These are phyloP conservation scores for Poecile montanus DNA, from an alignment of 2,797 vertebrate genomes.

Conservation along the genomic window DNA sequence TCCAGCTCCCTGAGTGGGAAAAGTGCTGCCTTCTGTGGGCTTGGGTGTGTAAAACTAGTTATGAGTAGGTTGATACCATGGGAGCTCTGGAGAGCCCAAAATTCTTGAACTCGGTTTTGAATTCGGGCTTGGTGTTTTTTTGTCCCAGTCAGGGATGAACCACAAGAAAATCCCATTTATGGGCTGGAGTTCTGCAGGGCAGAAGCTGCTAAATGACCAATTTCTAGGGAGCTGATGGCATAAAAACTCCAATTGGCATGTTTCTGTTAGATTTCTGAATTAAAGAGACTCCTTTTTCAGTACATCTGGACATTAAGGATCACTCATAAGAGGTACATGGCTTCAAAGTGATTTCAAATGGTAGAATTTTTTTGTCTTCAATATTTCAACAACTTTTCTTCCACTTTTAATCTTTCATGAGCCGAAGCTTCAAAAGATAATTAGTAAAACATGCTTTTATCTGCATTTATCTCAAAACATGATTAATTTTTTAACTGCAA, in stretches of 20 bases:
- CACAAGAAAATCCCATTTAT: background rate
- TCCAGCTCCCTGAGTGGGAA: background rate
- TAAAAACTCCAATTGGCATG: background rate
- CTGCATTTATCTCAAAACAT: constrained; percentile 68
- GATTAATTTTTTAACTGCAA: constrained; percentile 75
- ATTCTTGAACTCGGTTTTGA: background rate
- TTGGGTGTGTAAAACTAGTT: background rate
- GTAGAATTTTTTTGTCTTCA: constrained; percentile 39
- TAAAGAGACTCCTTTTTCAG: background rate
- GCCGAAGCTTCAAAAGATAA: constrained; percentile 60
- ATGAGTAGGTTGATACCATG: background rate
- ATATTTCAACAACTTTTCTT: constrained; percentile 52
- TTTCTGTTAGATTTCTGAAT: background rate
- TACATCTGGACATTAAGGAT: constrained; percentile 26
- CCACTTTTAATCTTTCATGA: constrained; percentile 67
- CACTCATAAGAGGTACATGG: background rate
- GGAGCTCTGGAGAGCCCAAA: background rate
- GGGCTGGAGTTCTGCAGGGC: background rate
- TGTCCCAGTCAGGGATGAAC: background rate
- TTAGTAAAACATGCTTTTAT: constrained; percentile 67
- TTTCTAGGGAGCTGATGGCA: background rate
- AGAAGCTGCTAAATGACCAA: background rate
- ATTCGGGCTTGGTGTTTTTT: background rate
- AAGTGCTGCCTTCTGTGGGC: background rate
- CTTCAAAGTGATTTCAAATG: constrained; percentile 57